These are phyloP conservation scores for Drosophila mettleri DNA, from an alignment of 2,888 invertebrate genomes.

Conservation along the genomic window DNA sequence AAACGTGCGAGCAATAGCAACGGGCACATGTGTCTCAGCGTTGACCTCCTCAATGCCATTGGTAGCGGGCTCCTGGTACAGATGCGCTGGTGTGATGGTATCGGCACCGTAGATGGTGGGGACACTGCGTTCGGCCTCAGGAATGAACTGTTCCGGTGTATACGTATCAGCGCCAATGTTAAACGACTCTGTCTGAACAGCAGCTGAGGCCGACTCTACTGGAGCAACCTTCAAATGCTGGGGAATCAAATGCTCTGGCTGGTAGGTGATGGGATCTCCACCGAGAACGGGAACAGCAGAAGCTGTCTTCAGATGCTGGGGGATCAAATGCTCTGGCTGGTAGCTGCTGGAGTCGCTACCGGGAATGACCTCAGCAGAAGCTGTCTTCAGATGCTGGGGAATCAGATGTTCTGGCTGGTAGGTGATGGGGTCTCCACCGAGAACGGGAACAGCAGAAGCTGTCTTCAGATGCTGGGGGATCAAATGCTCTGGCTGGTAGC, in stretches of 20 bases:
- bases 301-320: too few species aligned
- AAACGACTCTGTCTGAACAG: conserved; percentile 2
- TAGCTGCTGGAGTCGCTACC: conserved; percentile 32
- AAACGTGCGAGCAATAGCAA: conserved; percentile 51
- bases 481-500: too few species aligned
- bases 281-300: too few species aligned
- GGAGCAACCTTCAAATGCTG: conserved; percentile 19
- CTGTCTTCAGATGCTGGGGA: too few species aligned
- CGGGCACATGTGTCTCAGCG: conserved; percentile 59
- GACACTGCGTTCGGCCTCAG: conserved; percentile 38
- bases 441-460: not conserved
- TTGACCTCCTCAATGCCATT: conserved; percentile 71
- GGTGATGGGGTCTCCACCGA: too few species aligned
- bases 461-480: conserved; percentile 7
- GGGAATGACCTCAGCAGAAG: too few species aligned
- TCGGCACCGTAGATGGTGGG: conserved; percentile 41
- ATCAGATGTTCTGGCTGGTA: too few species aligned
- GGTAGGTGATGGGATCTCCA: too few species aligned
- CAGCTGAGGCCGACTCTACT: not conserved
- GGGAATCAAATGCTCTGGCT: conserved; percentile 28
- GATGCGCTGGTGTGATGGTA: conserved; percentile 42
- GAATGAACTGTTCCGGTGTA: conserved; percentile 55
- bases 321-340: conserved; percentile 40
- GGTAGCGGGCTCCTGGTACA: conserved; percentile 60
- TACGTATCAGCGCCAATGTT: conserved; percentile 50